These are phyloP conservation scores for Theonella swinhoei DNA, from an alignment of 37 sponge, comb jelly and placozoan species.

Conservation along the genomic window DNA sequence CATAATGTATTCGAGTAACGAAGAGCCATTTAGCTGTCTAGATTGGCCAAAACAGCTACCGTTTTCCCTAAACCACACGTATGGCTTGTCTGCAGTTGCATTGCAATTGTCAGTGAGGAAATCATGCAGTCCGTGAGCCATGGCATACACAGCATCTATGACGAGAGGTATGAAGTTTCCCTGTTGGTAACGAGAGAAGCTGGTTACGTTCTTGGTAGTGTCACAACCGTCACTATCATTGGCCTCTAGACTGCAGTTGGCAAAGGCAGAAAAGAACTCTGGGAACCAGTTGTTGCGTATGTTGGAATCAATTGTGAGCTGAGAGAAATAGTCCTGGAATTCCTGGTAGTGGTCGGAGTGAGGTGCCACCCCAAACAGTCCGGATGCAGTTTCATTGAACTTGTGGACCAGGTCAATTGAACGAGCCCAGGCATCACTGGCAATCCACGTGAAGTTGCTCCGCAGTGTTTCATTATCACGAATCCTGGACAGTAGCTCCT, in stretches of 20 bases:
- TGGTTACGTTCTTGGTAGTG: background rate
- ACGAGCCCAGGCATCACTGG: conserved; percentile 72
- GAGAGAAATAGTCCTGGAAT: conserved; percentile 52
- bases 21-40: conserved; percentile 11
- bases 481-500: background rate
- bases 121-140: conserved; percentile 65
- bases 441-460: conserved; percentile 66
- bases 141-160: conserved; percentile 75
- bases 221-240: background rate
- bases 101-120: conserved; percentile 63
- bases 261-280: conserved; percentile 21
- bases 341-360: background rate
- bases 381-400: conserved; percentile 46
- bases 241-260: conserved; percentile 7
- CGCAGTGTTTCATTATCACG: background rate
- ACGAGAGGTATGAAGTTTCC: conserved; percentile 53
- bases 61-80: conserved; percentile 13
- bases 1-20: conserved; percentile 24
- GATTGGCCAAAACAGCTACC: conserved; percentile 38
- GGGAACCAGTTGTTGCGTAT: conserved; percentile 58
- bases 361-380: conserved; percentile 64
- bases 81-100: background rate
- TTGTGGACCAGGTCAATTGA: conserved; percentile 37
- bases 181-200: conserved; percentile 20
- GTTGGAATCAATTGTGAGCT: conserved; percentile 42